These are phyloP conservation scores for Ochropleura plecta DNA, from an alignment of 2,888 invertebrate species.

Conservation along the genomic window DNA sequence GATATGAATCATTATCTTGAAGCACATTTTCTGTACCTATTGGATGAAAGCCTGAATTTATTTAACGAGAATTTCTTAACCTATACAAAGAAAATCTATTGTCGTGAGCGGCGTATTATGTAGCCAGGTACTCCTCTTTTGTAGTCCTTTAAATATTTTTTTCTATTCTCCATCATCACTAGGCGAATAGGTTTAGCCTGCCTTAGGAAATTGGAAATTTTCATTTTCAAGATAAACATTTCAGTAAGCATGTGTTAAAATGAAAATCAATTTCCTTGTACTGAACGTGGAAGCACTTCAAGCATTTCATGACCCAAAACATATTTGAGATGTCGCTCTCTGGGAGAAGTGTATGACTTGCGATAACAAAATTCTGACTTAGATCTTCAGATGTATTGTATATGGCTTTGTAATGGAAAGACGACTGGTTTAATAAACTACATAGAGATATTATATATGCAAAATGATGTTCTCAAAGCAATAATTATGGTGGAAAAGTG, in stretches of 20 bases:
- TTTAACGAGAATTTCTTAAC: slow-evolving; percentile 42
- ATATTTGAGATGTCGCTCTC: slow-evolving; percentile 17
- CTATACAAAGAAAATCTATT: slow-evolving; percentile 46
- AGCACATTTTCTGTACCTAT: slow-evolving; percentile 56
- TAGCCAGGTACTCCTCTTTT: slow-evolving; percentile 43
- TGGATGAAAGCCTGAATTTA: slow-evolving; percentile 49
- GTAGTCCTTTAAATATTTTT: slow-evolving; percentile 39
- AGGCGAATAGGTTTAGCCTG: slow-evolving; percentile 11
- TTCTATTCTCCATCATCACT: slow-evolving; percentile 12
- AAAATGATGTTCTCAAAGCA: neutral
- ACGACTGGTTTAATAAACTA: neutral
- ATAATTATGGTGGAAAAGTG: neutral
- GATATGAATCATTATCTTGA: slow-evolving; percentile 60
- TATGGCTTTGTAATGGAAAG: neutral
- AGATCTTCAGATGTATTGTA: slow-evolving; percentile 3
- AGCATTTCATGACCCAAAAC: slow-evolving; percentile 35
- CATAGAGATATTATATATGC: neutral
- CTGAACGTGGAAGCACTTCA: slow-evolving; percentile 28
- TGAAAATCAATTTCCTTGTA: slow-evolving; percentile 45
- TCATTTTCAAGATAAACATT: slow-evolving; percentile 25
- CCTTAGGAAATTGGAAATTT: slow-evolving; percentile 17
- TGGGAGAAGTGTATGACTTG: neutral
- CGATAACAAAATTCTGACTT: slow-evolving; percentile 9
- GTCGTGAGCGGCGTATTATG: slow-evolving; percentile 41
- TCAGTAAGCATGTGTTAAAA: slow-evolving; percentile 34